Percentiles rank a stretch among this genome's conserved stretches.
phyloP scores from a whole-genome alignment of 1,140 invertebrate species.

The Drosophila melanica region DNA sequence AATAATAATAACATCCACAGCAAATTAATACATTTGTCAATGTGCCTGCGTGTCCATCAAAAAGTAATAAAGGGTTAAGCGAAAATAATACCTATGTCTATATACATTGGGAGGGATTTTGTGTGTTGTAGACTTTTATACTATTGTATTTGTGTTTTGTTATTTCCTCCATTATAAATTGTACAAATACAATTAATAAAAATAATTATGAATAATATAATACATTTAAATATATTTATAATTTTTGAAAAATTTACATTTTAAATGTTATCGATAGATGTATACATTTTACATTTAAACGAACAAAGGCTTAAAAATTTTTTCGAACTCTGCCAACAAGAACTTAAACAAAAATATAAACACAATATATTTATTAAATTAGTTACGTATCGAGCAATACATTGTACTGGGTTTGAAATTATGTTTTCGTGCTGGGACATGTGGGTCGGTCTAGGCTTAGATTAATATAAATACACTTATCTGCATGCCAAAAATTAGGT shows the following conservation, averaged over 20 bases:
- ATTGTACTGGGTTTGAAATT: neutral
- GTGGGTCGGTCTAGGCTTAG: conserved; percentile 4
- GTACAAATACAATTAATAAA: neutral
- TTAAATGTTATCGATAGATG: too few relatives aligned
- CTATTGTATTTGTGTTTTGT: neutral
- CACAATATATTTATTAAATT: conserved; percentile 20
- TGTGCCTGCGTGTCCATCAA: conserved; percentile 31
- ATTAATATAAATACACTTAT: conserved; percentile 39
- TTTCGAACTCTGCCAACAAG: too few relatives aligned
- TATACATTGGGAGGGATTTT: too few relatives aligned
- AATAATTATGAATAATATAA: neutral
- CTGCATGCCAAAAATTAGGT: conserved; percentile 26
- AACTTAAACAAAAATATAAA: too few relatives aligned
- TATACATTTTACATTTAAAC: too few relatives aligned
- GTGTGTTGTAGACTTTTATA: too few relatives aligned
- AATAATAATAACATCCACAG: conserved; percentile 21
- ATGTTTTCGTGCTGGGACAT: neutral
- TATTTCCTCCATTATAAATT: too few relatives aligned
- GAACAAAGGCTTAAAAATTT: too few relatives aligned
- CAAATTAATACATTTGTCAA: conserved; percentile 29
- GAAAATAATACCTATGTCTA: conserved; percentile 15
- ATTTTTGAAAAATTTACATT: too few relatives aligned
- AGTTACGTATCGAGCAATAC: neutral
- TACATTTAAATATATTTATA: too few relatives aligned
- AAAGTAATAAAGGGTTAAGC: conserved; percentile 65